Conservation (phyloP, 2,888 invertebrate species). For the Temnothorax unifasciatus region DNA sequence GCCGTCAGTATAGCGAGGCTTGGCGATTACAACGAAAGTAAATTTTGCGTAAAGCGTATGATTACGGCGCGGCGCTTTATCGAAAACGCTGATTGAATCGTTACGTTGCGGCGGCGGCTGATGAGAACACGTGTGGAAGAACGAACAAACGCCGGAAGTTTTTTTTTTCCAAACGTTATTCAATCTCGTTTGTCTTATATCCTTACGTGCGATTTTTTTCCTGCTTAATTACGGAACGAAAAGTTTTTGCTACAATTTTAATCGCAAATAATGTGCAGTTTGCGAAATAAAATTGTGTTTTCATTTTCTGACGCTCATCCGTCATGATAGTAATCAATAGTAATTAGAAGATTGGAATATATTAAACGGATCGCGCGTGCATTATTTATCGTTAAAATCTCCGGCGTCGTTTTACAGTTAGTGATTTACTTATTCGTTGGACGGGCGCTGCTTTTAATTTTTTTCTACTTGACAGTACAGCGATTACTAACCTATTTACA, state of each 20-base stretch:
- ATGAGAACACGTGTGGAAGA: not conserved
- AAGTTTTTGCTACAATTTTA: not conserved
- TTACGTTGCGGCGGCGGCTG: not conserved
- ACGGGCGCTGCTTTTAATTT: too few species aligned
- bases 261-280: not conserved
- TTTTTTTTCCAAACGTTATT: not conserved
- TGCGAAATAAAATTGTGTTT: not conserved
- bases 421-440: too few species aligned
- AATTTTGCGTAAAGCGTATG: conserved; percentile 36
- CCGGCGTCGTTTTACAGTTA: too few species aligned
- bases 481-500: too few species aligned
- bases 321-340: too few species aligned
- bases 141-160: not conserved
- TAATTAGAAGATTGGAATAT: too few species aligned
- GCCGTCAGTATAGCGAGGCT: conserved; percentile 6
- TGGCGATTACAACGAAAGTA: conserved; percentile 44
- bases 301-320: too few species aligned
- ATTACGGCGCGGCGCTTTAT: not conserved
- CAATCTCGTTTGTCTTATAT: not conserved
- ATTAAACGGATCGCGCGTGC: too few species aligned
- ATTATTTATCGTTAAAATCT: too few species aligned
- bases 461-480: too few species aligned
- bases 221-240: not conserved
- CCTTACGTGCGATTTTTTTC: not conserved
- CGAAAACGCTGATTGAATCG: conserved; percentile 19